These are phyloP conservation scores for Myathropa florea DNA, from an alignment of 2,888 invertebrate genomes.

Conservation along the genomic window DNA sequence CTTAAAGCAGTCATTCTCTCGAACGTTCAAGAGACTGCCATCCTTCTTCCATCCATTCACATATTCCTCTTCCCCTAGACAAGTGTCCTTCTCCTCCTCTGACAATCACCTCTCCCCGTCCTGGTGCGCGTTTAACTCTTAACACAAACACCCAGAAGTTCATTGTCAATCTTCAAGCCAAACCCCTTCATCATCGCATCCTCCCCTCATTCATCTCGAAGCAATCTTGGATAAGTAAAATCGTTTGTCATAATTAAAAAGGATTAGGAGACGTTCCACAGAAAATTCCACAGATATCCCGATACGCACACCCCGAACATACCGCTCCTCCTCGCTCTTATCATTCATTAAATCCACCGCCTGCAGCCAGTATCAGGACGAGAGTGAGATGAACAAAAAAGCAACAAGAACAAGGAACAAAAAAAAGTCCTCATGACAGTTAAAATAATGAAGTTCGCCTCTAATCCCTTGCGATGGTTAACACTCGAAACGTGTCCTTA, in stretches of 20 bases:
- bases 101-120: too few species aligned
- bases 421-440: slow-evolving; percentile 28
- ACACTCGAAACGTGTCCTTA: slow-evolving; percentile 65
- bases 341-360: slow-evolving; percentile 48
- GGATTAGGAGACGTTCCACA: slow-evolving; percentile 52
- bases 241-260: slow-evolving; percentile 68
- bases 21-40: too few species aligned
- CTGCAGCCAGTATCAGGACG: slow-evolving; percentile 34
- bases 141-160: slow-evolving; percentile 14
- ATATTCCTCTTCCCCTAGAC: too few species aligned
- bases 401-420: neutral
- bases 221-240: slow-evolving; percentile 36
- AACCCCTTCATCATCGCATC: slow-evolving; percentile 40
- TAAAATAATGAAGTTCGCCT: slow-evolving; percentile 64
- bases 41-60: too few species aligned
- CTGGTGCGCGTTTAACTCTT: neutral
- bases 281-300: slow-evolving; percentile 23
- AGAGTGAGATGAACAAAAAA: neutral
- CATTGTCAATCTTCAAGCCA: slow-evolving; percentile 52
- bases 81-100: too few species aligned
- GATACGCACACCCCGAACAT: slow-evolving; percentile 15
- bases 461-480: slow-evolving; percentile 66
- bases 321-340: slow-evolving; percentile 6
- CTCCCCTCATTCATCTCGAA: slow-evolving; percentile 14
- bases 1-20: too few species aligned